A percentile compares a stretch with the other conserved stretches of the same genome.
phyloP scores from a whole-genome alignment of 1,140 invertebrate species.

The Lepidurus apus region DNA sequence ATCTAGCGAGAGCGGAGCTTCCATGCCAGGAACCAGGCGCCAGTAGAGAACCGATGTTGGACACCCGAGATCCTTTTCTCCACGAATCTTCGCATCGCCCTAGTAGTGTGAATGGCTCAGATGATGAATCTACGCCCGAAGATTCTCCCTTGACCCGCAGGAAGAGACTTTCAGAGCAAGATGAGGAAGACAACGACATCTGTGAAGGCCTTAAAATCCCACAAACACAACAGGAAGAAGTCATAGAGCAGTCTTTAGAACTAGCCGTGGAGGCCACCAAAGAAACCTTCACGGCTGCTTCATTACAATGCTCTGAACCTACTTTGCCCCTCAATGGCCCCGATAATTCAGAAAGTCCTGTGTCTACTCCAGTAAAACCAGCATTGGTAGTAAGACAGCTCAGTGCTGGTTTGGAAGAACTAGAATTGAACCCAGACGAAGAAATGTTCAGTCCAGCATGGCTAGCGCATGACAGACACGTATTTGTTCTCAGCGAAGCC shows the following conservation, averaged over 20 bases:
- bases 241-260: background rate
- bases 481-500: slow-evolving; percentile 89
- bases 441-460: background rate
- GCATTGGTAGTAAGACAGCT: background rate
- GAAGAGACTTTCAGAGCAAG: background rate
- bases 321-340: background rate
- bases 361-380: background rate
- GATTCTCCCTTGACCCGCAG: background rate
- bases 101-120: background rate
- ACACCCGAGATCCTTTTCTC: slow-evolving; percentile 4
- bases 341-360: background rate
- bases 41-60: slow-evolving; percentile 10
- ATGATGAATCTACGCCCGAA: background rate
- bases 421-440: background rate
- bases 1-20: background rate
- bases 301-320: background rate
- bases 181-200: background rate
- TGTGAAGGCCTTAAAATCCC: background rate
- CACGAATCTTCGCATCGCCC: slow-evolving; percentile 2
- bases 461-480: slow-evolving; percentile 73
- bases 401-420: background rate
- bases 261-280: background rate
- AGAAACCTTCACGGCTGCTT: background rate
- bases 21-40: slow-evolving; percentile 16
- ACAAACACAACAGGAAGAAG: background rate